Base-by-base conservation (phyloP, 2,113 vertebrate genomes). In the Festucalex cinctus region DNA sequence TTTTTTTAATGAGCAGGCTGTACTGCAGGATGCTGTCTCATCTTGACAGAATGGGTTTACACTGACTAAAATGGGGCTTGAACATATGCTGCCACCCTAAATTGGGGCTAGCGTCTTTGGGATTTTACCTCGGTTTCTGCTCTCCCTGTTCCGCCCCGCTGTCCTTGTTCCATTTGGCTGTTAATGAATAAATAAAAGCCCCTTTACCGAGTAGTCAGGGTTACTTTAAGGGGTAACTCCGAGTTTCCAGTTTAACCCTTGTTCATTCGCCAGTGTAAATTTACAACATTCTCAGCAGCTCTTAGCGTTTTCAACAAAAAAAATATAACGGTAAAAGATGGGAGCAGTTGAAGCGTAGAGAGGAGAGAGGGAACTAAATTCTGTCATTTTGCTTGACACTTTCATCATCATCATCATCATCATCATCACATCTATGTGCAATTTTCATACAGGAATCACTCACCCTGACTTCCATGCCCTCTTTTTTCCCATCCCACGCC, bases 401-500 rank as follows among this genome's bases (percentile, higher is more conserved):
- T 73, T 56, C 0, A 36, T 48, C 41, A 12, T 2, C 16, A 22
- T 36, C 22, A 60, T 20, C 35, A n/a, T 26, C 17, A 71, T 56
- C 0, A 36, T 48, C 41, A 12, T 1, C 16, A 22, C 28, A 46
- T 22, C 19, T 71, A 43, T 57, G 17, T 1, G 2, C 44, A 24
- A 37, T 36, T 67, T 69, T 63, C 26, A 62, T 63, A 51, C 14
- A 28, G 76, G 19, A 68, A 32, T 72, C 44, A 78, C 96, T 96
- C 90, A 99, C 97, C 95, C 95, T 94, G 88, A 93, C 91, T 71
- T 97, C 95, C 87, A 95, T 94, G 69, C 93, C 92, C 74, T 99
- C 96, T 82, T 95, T 98, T 92, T 98, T 97, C 81, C 97, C 97
- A 86, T 99, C 97, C 97, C 97, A 99, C 65, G 97, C 96, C 97